phyloP scores from a whole-genome alignment of 2,797 vertebrate species.

The Enteromius anoplus region DNA sequence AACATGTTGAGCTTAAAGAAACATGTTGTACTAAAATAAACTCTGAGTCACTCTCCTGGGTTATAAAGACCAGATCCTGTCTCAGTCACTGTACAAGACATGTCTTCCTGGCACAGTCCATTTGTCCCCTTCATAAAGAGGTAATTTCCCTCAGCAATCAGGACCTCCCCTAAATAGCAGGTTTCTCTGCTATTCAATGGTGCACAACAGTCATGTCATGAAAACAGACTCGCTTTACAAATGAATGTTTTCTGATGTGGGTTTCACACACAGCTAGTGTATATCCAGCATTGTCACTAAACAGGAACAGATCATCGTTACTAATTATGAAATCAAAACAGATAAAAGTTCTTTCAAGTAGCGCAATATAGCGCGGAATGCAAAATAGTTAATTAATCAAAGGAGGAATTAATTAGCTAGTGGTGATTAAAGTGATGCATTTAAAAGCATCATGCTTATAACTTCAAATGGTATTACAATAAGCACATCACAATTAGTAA shows the following conservation, averaged over 20 bases:
- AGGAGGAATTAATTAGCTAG: not conserved
- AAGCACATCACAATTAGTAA: not conserved
- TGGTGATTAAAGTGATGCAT: not conserved
- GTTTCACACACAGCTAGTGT: not conserved
- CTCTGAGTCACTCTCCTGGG: slow-evolving; percentile 52
- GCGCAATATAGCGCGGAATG: not conserved
- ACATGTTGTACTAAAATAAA: slow-evolving; percentile 54
- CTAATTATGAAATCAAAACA: not conserved
- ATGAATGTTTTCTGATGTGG: not conserved
- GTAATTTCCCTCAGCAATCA: not conserved
- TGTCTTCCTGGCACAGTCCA: not conserved
- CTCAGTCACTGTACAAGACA: not conserved
- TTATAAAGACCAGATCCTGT: slow-evolving; percentile 5
- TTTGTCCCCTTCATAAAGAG: not conserved
- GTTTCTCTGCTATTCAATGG: not conserved
- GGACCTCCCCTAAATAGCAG: not conserved
- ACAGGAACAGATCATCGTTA: not conserved
- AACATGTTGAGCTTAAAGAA: slow-evolving; percentile 62
- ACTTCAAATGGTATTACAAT: not conserved
- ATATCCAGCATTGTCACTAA: not conserved
- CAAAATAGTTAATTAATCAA: not conserved
- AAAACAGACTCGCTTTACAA: not conserved
- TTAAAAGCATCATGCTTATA: not conserved
- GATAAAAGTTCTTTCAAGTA: not conserved
- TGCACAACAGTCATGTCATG: not conserved